Evolutionary conservation across 2,888 invertebrate species (phyloP).

Genomic region (Hylaea fasciaria): DNA sequence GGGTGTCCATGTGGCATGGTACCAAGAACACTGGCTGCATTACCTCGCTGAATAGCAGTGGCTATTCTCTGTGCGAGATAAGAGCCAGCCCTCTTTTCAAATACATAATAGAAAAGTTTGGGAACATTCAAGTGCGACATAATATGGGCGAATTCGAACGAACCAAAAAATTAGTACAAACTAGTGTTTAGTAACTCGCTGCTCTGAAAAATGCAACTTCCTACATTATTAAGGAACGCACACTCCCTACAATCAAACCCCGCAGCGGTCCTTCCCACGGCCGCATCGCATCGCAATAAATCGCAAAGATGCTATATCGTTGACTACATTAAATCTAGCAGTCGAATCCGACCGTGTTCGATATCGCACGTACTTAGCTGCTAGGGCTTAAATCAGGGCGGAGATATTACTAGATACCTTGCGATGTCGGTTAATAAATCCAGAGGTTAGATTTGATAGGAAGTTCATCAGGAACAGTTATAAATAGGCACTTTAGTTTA

Average conservation of each 20-base stretch:
- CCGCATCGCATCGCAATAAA: conserved; percentile 67
- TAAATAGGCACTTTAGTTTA: neutral
- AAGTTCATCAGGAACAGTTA: conserved; percentile 6
- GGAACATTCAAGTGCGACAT: too few species aligned
- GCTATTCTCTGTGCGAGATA: too few species aligned
- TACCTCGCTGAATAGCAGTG: too few species aligned
- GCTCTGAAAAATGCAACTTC: too few species aligned
- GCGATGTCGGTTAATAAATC: conserved; percentile 20
- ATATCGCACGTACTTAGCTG: conserved; percentile 35
- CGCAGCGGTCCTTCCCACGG: conserved; percentile 69
- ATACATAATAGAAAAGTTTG: too few species aligned
- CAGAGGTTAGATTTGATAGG: conserved; percentile 18
- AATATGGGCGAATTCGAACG: too few species aligned
- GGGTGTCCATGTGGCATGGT: too few species aligned
- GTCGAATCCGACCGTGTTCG: conserved; percentile 51
- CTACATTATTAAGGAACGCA: too few species aligned
- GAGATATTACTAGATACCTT: conserved; percentile 25
- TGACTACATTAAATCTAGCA: conserved; percentile 76
- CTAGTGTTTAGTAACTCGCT: too few species aligned
- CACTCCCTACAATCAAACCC: conserved; percentile 23
- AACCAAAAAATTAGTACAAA: too few species aligned
- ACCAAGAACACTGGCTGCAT: too few species aligned
- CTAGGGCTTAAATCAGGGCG: conserved; percentile 33
- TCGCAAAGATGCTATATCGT: conserved; percentile 78
- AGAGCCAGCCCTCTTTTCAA: too few species aligned